Conservation (phyloP, 2,113 vertebrate species). For the Pleuronectes platessa region DNA sequence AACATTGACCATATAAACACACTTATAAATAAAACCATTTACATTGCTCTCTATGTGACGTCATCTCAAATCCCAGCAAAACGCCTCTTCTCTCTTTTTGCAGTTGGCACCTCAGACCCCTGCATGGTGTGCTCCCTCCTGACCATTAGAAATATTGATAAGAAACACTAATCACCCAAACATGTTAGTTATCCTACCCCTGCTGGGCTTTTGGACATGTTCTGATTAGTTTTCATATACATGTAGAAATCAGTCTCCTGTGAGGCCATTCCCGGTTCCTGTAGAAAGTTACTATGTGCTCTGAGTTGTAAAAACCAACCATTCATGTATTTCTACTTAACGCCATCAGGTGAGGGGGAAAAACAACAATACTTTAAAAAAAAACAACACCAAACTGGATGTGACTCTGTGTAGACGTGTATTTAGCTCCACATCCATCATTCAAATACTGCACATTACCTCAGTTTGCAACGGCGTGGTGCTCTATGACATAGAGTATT, state of each 20-base stretch:
- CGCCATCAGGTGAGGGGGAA: conserved; percentile 23
- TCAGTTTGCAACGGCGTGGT: conserved; percentile 62
- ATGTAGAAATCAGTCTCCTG: conserved; percentile 37
- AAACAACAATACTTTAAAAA: not conserved
- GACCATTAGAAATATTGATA: conserved; percentile 52
- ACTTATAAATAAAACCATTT: conserved; percentile 55
- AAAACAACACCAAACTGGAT: conserved; percentile 28
- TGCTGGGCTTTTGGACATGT: conserved; percentile 53
- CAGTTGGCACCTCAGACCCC: conserved; percentile 46
- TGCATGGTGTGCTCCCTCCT: conserved; percentile 70
- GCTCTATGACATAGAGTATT: conserved; percentile 49
- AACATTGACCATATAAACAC: conserved; percentile 58
- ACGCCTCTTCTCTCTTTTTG: conserved; percentile 49
- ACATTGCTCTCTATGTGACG: conserved; percentile 40
- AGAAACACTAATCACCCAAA: conserved; percentile 50
- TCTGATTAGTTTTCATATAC: conserved; percentile 51
- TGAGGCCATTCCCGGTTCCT: conserved; percentile 28
- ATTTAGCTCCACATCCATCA: conserved; percentile 23
- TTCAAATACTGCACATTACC: conserved; percentile 62
- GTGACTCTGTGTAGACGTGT: conserved; percentile 47
- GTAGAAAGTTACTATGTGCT: conserved; percentile 40
- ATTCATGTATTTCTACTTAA: conserved; percentile 44
- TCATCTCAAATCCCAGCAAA: conserved; percentile 33
- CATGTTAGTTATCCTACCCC: conserved; percentile 36
- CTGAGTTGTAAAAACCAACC: conserved; percentile 36